These are phyloP conservation scores for Axinella damicornis DNA, from an alignment of 37 sponge, comb jelly and placozoan genomes.

Conservation along the genomic window DNA sequence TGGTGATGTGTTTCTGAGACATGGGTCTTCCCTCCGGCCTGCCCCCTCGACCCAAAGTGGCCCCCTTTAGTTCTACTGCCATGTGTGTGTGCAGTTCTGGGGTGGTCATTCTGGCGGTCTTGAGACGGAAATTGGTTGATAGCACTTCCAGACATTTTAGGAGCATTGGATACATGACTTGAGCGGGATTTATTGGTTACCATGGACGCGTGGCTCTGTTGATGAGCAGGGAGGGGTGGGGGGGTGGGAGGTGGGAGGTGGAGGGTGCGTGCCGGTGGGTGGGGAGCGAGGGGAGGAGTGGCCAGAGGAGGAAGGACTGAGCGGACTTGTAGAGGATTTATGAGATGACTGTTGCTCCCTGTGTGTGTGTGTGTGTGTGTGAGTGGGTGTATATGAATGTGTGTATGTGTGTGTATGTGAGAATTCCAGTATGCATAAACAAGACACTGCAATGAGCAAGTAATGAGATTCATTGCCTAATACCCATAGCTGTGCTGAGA, in stretches of 20 bases:
- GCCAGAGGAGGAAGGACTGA: slow-evolving; percentile 14
- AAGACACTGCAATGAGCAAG: too few relatives aligned
- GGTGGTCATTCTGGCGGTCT: too few relatives aligned
- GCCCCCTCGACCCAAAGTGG: too few relatives aligned
- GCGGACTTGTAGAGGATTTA: slow-evolving; percentile 5
- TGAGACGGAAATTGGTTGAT: too few relatives aligned
- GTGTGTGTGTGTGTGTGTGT: not conserved
- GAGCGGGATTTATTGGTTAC: not conserved
- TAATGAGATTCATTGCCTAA: too few relatives aligned
- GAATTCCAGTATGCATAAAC: not conserved
- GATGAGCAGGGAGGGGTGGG: slow-evolving; percentile 25
- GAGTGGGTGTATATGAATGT: not conserved
- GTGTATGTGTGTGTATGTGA: not conserved
- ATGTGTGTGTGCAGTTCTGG: not conserved
- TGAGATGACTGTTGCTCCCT: too few relatives aligned
- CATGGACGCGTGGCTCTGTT: not conserved
- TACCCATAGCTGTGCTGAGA: too few relatives aligned
- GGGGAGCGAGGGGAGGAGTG: slow-evolving; percentile 46
- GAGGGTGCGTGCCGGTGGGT: slow-evolving; percentile 19
- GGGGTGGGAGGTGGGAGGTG: slow-evolving; percentile 43
- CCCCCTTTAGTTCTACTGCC: not conserved
- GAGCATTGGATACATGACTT: not conserved
- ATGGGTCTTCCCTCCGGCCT: too few relatives aligned
- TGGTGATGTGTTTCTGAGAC: too few relatives aligned
- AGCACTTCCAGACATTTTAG: not conserved